Evolutionary conservation across 1,140 invertebrate species (phyloP).

Genomic region (Tribolium madens): DNA sequence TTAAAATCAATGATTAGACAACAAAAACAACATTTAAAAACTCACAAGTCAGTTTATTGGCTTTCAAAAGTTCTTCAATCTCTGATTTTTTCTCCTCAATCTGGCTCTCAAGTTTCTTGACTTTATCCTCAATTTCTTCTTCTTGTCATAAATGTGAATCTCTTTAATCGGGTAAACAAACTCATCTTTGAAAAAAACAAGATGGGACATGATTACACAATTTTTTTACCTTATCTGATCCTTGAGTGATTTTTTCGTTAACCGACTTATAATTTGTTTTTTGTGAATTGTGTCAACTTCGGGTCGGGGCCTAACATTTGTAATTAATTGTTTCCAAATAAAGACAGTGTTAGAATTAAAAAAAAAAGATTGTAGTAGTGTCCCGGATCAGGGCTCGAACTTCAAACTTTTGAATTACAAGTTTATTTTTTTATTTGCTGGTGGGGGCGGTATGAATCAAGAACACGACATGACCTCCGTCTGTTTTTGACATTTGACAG

Average conservation of each 20-base stretch:
- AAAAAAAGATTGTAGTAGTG: slow-evolving; percentile 8
- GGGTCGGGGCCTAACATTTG: background rate
- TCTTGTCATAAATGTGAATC: slow-evolving; percentile 3
- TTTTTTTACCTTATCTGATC: slow-evolving; percentile 19
- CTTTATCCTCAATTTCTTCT: background rate
- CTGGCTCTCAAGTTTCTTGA: background rate
- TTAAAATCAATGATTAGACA: background rate
- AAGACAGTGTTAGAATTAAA: slow-evolving; percentile 36
- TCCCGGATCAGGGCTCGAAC: too few relatives aligned
- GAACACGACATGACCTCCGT: too few relatives aligned
- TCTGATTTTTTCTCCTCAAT: background rate
- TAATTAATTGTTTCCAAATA: slow-evolving; percentile 38
- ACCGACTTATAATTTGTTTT: slow-evolving; percentile 1
- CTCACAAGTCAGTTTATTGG: slow-evolving; percentile 12
- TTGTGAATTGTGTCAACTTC: slow-evolving; percentile 3
- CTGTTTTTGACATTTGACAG: too few relatives aligned
- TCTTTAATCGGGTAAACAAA: slow-evolving; percentile 27
- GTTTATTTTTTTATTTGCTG: too few relatives aligned
- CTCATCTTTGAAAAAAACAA: background rate
- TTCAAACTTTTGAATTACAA: too few relatives aligned
- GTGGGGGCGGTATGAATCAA: too few relatives aligned
- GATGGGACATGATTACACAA: background rate
- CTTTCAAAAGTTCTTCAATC: slow-evolving; percentile 22
- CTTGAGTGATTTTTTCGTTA: slow-evolving; percentile 1
- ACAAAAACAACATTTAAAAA: background rate